phyloP scores from a whole-genome alignment of 2,888 invertebrate genomes.

The Unio delphinus region DNA sequence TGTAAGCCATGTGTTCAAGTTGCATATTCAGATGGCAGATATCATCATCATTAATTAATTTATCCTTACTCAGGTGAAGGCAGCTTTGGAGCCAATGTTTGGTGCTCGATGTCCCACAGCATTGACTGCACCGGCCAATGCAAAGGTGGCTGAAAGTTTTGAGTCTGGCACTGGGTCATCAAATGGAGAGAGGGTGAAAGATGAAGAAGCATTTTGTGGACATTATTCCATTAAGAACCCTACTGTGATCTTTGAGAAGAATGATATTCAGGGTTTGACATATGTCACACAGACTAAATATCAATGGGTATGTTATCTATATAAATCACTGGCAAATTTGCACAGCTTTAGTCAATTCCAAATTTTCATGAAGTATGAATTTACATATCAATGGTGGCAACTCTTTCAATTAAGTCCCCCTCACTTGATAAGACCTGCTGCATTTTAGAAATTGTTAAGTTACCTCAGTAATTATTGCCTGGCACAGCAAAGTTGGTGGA shows the following conservation, averaged over 20 bases:
- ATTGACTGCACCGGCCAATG: conserved; percentile 11
- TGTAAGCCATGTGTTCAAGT: background rate
- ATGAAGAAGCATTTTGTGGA: conserved; percentile 36
- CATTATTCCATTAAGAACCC: conserved; percentile 26
- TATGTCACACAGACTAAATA: too few species aligned
- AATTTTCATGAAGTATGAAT: too few species aligned
- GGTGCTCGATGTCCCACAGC: conserved; percentile 24
- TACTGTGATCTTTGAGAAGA: conserved; percentile 10
- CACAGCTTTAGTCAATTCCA: too few species aligned
- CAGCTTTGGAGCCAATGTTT: conserved; percentile 20
- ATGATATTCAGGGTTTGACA: conserved; percentile 4
- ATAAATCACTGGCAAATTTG: too few species aligned
- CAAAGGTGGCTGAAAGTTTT: conserved; percentile 22
- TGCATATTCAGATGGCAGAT: background rate
- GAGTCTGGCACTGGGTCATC: conserved; percentile 10
- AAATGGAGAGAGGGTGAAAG: conserved; percentile 17
- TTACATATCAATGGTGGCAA: too few species aligned
- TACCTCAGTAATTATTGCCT: too few species aligned
- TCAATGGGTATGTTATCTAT: too few species aligned
- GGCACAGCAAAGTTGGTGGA: too few species aligned
- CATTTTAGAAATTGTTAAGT: too few species aligned
- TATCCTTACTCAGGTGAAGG: conserved; percentile 10
- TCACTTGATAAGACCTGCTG: too few species aligned
- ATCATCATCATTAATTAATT: background rate
- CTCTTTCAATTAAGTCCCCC: too few species aligned